Evolutionary conservation across 2,113 vertebrate genomes (phyloP).

Genomic region (Thalassoma bifasciatum): DNA sequence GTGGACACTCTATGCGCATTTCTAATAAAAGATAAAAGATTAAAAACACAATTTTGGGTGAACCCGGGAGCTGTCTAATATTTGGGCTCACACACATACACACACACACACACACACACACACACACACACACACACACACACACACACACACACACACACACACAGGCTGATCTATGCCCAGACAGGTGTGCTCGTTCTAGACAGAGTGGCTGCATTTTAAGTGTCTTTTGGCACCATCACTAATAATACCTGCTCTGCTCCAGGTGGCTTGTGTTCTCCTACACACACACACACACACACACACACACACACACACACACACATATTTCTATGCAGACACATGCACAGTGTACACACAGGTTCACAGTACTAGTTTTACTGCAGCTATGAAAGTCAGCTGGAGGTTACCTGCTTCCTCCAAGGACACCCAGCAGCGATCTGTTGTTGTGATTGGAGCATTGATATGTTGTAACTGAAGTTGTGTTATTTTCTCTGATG

Average conservation of each 20-base stretch:
- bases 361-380: not conserved
- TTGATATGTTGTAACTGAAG: constrained; percentile 18
- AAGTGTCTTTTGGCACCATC: constrained; percentile 76
- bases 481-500: constrained; percentile 3
- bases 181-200: constrained; percentile 76
- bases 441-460: not conserved
- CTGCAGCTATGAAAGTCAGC: not conserved
- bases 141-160: constrained; percentile 17
- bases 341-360: not conserved
- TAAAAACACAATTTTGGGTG: not conserved
- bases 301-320: constrained; percentile 15
- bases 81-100: not conserved
- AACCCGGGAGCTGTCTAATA: constrained; percentile 1
- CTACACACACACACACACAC: not conserved
- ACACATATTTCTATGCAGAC: not conserved
- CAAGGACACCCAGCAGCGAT: not conserved
- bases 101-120: constrained; percentile 14
- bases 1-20: not conserved
- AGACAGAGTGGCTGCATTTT: constrained; percentile 76
- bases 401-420: constrained; percentile 18
- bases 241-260: constrained; percentile 72
- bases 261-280: constrained; percentile 69
- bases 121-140: constrained; percentile 17
- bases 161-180: constrained; percentile 52
- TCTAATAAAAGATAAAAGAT: constrained; percentile 2